Percentiles rank a stretch among this genome's conserved stretches.
Evolutionary conservation across 2,888 invertebrate genomes (phyloP).

Genomic region (Rhogogaster chlorosoma): DNA sequence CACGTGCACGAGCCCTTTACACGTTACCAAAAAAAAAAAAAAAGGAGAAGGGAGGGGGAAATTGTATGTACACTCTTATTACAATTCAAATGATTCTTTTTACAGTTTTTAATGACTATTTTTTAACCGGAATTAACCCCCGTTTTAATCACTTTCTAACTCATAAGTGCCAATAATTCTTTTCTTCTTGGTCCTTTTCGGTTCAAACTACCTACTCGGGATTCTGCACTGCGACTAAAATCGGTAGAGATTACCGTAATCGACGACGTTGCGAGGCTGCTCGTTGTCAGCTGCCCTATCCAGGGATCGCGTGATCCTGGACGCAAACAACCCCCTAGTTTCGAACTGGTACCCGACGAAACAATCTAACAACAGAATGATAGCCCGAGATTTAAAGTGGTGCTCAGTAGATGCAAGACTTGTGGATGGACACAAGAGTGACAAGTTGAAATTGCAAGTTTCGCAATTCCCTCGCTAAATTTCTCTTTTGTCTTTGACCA

Average conservation of each 20-base stretch:
- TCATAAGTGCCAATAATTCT: neutral
- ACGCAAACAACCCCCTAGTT: constrained; percentile 67
- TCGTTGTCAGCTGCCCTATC: neutral
- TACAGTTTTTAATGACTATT: neutral
- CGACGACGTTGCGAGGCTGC: neutral
- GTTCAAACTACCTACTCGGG: neutral
- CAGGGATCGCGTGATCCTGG: constrained; percentile 66
- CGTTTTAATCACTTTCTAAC: neutral
- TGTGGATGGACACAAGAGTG: neutral
- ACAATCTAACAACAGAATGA: constrained; percentile 60
- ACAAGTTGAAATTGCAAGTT: neutral
- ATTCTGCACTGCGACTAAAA: neutral
- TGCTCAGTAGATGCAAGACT: constrained; percentile 58
- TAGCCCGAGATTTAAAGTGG: constrained; percentile 64
- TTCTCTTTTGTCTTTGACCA: neutral
- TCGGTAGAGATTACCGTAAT: neutral
- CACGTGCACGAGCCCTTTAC: constrained; percentile 23
- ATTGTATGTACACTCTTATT: neutral
- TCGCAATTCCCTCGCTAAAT: neutral
- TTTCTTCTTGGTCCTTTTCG: neutral
- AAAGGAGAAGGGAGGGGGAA: neutral
- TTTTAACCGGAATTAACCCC: neutral
- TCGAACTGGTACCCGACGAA: constrained; percentile 66
- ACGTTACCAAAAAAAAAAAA: neutral
- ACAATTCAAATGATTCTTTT: neutral